A percentile compares a stretch with the other conserved stretches of the same genome.
phyloP scores from a whole-genome alignment of 2,888 invertebrate species.

The Epiperipatus broadwayi region DNA sequence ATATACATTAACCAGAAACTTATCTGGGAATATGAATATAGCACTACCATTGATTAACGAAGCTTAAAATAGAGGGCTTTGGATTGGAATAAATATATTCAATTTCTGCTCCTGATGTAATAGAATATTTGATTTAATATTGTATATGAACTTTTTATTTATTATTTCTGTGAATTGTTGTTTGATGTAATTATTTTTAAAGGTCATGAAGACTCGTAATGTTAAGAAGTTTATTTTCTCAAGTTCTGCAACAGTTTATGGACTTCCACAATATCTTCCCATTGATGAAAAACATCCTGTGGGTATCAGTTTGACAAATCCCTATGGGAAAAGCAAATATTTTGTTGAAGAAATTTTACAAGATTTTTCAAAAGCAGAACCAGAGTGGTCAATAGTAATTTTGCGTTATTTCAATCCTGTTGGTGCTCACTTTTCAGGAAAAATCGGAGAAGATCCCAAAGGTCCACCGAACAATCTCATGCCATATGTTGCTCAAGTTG shows the following conservation, averaged over 20 bases:
- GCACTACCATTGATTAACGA: no score
- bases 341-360: conserved; percentile 83
- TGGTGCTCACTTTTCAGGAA: conserved; percentile 35
- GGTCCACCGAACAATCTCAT: conserved; percentile 46
- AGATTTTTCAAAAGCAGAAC: conserved; percentile 57
- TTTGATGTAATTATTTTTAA: conserved; percentile 17
- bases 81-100: no score
- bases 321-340: conserved; percentile 81
- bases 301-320: conserved; percentile 58
- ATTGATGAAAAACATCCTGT: conserved; percentile 63
- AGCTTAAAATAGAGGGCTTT: no score
- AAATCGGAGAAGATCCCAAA: conserved; percentile 37
- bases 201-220: conserved; percentile 55
- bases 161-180: no score
- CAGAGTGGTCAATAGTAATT: conserved; percentile 38
- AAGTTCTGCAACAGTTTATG: conserved; percentile 87
- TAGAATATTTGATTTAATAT: no score
- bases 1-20: no score
- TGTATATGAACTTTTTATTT: no score
- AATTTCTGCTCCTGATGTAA: no score
- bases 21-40: no score
- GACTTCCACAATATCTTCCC: conserved; percentile 60
- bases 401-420: conserved; percentile 38
- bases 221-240: conserved; percentile 62
- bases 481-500: conserved; percentile 50